These are phyloP conservation scores for Lepilemur ruficaudatus DNA, from an alignment of 2,797 vertebrate species.

Conservation along the genomic window DNA sequence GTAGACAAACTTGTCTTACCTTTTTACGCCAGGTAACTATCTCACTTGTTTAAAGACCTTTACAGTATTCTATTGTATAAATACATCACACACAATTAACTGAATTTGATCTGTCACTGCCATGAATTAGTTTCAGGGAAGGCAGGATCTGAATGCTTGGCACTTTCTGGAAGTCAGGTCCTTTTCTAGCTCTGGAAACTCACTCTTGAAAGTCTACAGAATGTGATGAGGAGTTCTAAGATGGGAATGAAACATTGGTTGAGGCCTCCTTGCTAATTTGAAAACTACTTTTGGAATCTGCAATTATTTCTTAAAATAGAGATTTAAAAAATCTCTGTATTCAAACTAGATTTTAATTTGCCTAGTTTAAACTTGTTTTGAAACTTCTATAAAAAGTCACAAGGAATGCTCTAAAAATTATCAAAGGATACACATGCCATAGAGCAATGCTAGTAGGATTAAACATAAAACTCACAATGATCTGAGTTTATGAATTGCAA, in stretches of 20 bases:
- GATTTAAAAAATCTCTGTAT: conserved; percentile 64
- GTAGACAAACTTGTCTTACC: not conserved
- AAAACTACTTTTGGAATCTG: conserved; percentile 65
- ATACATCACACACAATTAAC: not conserved
- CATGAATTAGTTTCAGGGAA: not conserved
- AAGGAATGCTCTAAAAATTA: conserved; percentile 55
- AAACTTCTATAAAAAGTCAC: conserved; percentile 64
- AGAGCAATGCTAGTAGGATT: not conserved
- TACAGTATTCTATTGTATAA: not conserved
- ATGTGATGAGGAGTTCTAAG: not conserved
- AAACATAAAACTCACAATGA: conserved; percentile 22
- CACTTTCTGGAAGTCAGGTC: not conserved
- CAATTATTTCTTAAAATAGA: conserved; percentile 76
- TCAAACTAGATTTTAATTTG: conserved; percentile 67
- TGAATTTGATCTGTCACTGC: not conserved
- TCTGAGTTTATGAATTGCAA: conserved; percentile 35
- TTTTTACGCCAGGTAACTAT: not conserved
- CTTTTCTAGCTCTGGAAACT: conserved; percentile 18
- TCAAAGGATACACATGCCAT: not conserved
- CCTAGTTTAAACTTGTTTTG: conserved; percentile 53
- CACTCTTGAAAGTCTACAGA: conserved; percentile 31
- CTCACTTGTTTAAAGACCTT: not conserved
- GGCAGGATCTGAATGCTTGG: not conserved
- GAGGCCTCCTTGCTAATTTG: conserved; percentile 68
- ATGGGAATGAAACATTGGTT: conserved; percentile 25